These are phyloP conservation scores for Cryptoprocta ferox DNA, from an alignment of 2,797 vertebrate species.

Conservation along the genomic window DNA sequence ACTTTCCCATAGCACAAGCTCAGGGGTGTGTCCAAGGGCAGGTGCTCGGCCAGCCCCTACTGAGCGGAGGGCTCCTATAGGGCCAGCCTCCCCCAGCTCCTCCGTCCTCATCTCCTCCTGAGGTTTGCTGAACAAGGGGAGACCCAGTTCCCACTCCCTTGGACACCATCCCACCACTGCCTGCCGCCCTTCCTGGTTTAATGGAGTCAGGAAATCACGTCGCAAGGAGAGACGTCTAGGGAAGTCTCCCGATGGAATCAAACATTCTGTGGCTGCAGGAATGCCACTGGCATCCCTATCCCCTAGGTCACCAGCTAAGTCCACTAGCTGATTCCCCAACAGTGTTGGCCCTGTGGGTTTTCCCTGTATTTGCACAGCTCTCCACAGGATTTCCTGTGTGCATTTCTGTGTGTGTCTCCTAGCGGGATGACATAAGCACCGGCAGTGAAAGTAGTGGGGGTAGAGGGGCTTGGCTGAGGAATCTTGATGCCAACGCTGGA, in stretches of 20 bases:
- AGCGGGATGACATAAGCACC: accelerated
- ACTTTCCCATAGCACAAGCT: no score
- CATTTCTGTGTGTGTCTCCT: neutral
- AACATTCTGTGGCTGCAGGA: neutral
- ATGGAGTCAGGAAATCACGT: neutral
- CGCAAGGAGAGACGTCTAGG: neutral
- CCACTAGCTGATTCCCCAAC: accelerated
- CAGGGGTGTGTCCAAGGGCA: neutral
- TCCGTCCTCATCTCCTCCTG: neutral
- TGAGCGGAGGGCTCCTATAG: accelerated
- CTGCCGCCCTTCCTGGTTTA: neutral
- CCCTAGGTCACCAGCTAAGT: neutral
- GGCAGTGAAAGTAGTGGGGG: neutral
- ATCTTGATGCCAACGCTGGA: neutral
- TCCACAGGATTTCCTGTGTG: neutral
- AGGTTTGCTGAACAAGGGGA: neutral
- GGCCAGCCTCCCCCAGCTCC: neutral
- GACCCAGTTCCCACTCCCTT: neutral
- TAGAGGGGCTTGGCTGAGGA: accelerated
- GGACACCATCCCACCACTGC: accelerated
- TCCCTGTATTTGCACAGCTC: accelerated
- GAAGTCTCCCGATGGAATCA: neutral
- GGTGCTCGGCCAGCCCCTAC: neutral
- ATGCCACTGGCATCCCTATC: neutral
- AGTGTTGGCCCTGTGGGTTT: neutral